Conservation (phyloP, 2,888 invertebrate genomes). For the Opisthograptis luteolata region DNA sequence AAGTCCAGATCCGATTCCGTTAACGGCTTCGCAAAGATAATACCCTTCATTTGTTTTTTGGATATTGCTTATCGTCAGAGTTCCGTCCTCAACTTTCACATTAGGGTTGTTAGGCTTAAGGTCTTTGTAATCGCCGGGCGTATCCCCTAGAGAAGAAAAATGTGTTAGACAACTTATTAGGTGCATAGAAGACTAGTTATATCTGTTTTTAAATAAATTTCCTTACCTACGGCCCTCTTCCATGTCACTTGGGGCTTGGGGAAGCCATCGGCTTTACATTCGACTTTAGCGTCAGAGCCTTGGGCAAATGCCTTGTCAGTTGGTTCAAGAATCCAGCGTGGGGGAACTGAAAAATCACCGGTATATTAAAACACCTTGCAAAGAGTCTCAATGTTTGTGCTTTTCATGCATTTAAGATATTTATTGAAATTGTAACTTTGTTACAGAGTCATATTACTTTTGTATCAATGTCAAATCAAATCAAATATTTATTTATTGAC, state of each 20-base stretch:
- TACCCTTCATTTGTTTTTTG: conserved; percentile 97
- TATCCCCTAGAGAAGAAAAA: conserved; percentile 86
- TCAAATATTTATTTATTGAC: too few species aligned
- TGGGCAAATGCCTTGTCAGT: conserved; percentile 98
- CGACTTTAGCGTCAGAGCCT: conserved; percentile 96
- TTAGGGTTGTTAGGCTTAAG: conserved; percentile 95
- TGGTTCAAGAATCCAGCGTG: conserved; percentile 97
- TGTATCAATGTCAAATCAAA: too few species aligned
- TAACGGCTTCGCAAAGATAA: conserved; percentile 97
- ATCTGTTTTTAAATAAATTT: conserved; percentile 14
- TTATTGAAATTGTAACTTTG: background rate
- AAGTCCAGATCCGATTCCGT: conserved; percentile 97
- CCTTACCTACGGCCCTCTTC: conserved; percentile 96
- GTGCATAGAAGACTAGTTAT: background rate
- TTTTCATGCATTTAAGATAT: background rate
- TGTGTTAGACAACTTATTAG: background rate
- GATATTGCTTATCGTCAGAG: conserved; percentile 94
- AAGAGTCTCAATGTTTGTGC: background rate
- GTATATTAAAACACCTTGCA: conserved; percentile 45
- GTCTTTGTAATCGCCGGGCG: conserved; percentile 96
- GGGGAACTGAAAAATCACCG: conserved; percentile 90
- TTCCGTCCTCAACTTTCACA: conserved; percentile 97
- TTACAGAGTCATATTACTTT: background rate
- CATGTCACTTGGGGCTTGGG: conserved; percentile 97
- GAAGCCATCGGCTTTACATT: conserved; percentile 98